Evolutionary conservation across 2,797 vertebrate genomes (phyloP).

Genomic region (Neosalanx taihuensis): DNA sequence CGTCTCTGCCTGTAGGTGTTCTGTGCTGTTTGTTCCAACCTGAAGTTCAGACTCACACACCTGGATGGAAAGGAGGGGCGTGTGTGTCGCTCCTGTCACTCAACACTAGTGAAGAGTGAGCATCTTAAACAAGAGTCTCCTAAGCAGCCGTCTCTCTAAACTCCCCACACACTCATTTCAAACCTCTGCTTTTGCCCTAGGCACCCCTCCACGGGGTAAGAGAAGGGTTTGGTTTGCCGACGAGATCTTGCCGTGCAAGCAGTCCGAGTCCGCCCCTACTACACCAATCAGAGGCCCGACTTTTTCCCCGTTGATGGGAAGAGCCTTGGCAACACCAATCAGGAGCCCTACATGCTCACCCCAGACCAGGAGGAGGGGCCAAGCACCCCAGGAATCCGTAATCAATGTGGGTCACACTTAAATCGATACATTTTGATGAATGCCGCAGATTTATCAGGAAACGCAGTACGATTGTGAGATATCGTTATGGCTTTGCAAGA

Average conservation of each 20-base stretch:
- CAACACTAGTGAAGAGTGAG: constrained; percentile 91
- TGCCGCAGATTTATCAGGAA: background rate
- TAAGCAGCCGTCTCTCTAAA: too few relatives aligned
- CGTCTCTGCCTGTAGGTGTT: constrained; percentile 79
- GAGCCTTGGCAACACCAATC: constrained; percentile 34
- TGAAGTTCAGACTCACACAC: constrained; percentile 92
- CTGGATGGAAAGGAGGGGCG: constrained; percentile 96
- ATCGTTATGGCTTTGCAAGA: background rate
- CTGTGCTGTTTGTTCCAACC: constrained; percentile 92
- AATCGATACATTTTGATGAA: background rate
- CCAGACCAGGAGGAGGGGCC: constrained; percentile 73
- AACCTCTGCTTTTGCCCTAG: constrained; percentile 41
- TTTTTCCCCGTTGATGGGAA: constrained; percentile 76
- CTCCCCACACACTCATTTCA: background rate
- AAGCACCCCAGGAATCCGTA: constrained; percentile 37
- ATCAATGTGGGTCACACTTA: constrained; percentile 48
- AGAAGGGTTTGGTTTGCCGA: constrained; percentile 99
- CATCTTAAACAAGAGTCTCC: constrained; percentile 13
- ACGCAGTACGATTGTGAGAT: background rate
- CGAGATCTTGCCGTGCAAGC: constrained; percentile 84
- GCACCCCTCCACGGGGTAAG: constrained; percentile 84
- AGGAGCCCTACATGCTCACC: constrained; percentile 71
- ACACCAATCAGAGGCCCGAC: constrained; percentile 80
- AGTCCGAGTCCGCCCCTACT: constrained; percentile 89
- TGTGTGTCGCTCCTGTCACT: constrained; percentile 96